These are phyloP conservation scores for Glaucopsyche alexis DNA, from an alignment of 2,888 invertebrate genomes.

Conservation along the genomic window DNA sequence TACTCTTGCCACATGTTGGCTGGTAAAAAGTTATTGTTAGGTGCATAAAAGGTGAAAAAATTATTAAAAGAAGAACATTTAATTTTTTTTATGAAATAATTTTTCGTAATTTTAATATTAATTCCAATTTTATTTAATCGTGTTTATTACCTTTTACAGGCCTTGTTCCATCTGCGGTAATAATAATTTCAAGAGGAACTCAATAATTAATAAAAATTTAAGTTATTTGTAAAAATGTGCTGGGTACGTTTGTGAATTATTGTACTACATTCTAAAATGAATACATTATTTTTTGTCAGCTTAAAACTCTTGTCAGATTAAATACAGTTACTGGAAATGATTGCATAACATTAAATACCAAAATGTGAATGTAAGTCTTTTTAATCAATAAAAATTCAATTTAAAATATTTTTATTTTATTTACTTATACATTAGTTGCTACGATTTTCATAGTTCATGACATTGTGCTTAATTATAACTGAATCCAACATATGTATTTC, in stretches of 20 bases:
- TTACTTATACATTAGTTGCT: background rate
- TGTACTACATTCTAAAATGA: constrained; percentile 33
- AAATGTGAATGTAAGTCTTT: background rate
- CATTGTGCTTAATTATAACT: background rate
- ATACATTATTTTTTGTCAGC: constrained; percentile 3
- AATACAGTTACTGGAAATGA: background rate
- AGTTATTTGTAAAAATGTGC: constrained; percentile 25
- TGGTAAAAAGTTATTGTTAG: too few species aligned
- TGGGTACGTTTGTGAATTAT: constrained; percentile 10
- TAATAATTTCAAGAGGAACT: constrained; percentile 85
- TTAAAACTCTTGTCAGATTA: background rate
- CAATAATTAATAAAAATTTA: constrained; percentile 30
- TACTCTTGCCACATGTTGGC: too few species aligned
- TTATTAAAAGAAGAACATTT: too few species aligned
- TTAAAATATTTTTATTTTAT: background rate
- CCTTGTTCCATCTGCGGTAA: constrained; percentile 90
- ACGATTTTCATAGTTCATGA: background rate
- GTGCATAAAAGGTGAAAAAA: too few species aligned
- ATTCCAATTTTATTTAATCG: too few species aligned
- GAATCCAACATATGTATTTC: background rate
- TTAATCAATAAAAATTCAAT: background rate
- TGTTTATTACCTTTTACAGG: constrained; percentile 72
- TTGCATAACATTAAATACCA: background rate
- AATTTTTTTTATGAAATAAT: too few species aligned
- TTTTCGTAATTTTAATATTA: too few species aligned